These are phyloP conservation scores for Sarcophaga variegata DNA, from an alignment of 2,888 invertebrate species.

Conservation along the genomic window DNA sequence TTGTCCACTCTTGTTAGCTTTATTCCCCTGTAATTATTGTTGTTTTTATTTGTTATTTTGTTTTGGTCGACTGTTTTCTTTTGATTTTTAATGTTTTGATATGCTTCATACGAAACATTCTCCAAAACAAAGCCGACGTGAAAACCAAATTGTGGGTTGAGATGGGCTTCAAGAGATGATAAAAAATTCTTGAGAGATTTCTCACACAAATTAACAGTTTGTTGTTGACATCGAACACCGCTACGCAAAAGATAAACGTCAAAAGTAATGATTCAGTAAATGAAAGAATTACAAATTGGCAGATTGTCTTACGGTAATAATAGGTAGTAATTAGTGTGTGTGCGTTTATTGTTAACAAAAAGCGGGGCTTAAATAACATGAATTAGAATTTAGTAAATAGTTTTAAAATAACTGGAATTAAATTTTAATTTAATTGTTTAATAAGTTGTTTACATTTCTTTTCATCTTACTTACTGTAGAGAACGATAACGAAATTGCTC, in stretches of 20 bases:
- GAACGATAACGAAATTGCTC: too few relatives aligned
- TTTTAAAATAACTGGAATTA: too few relatives aligned
- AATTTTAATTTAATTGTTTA: too few relatives aligned
- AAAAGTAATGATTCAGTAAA: background rate
- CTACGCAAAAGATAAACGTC: background rate
- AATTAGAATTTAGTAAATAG: too few relatives aligned
- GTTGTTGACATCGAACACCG: background rate
- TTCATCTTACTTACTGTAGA: too few relatives aligned
- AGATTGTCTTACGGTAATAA: too few relatives aligned
- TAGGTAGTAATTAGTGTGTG: too few relatives aligned
- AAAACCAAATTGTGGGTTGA: background rate
- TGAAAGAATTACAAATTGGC: background rate
- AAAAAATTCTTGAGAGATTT: background rate
- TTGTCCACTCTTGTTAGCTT: conserved; percentile 77
- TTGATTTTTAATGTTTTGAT: conserved; percentile 56
- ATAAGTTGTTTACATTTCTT: too few relatives aligned
- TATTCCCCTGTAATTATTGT: conserved; percentile 53
- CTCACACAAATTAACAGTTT: conserved; percentile 43
- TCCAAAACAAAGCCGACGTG: background rate
- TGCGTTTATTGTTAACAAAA: too few relatives aligned
- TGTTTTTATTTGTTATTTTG: conserved; percentile 28
- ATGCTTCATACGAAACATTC: background rate
- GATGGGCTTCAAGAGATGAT: background rate
- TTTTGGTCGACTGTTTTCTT: conserved; percentile 41
- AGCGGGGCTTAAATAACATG: too few relatives aligned